Evolutionary conservation across 2,797 vertebrate species (phyloP).

Genomic region (Dipus sagitta): DNA sequence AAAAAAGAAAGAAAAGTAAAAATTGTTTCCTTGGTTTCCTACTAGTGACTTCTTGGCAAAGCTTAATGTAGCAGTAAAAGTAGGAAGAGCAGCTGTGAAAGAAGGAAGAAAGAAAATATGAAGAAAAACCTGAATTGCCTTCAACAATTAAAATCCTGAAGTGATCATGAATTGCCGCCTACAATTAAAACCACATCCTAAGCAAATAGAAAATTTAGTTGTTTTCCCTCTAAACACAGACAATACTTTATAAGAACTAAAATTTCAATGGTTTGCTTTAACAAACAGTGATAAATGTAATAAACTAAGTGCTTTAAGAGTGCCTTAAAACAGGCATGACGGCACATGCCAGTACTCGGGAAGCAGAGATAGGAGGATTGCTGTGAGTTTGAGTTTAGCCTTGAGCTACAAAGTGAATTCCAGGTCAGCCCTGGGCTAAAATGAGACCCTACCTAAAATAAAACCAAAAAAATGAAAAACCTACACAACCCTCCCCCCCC

Average conservation of each 20-base stretch:
- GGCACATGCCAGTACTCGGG: too few species aligned
- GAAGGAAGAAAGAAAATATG: background rate
- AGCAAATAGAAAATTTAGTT: constrained; percentile 1
- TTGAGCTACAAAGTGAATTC: too few species aligned
- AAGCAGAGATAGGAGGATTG: too few species aligned
- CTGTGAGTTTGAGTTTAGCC: too few species aligned
- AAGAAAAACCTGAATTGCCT: background rate
- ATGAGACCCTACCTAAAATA: too few species aligned
- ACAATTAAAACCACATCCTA: background rate
- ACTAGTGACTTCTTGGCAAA: background rate
- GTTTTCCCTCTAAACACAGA: constrained; percentile 36
- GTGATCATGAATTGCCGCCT: background rate
- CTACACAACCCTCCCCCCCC: too few species aligned
- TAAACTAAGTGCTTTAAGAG: constrained; percentile 38
- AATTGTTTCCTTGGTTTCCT: constrained; percentile 34
- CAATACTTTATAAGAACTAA: constrained; percentile 3
- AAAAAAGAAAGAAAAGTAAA: too few species aligned
- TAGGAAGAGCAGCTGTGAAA: background rate
- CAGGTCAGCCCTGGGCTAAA: too few species aligned
- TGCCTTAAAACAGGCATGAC: background rate
- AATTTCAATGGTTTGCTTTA: constrained; percentile 26
- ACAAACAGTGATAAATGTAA: constrained; percentile 17
- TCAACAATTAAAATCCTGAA: background rate
- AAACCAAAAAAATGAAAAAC: too few species aligned
- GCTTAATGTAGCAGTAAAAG: background rate